Conservation (phyloP, 2,888 invertebrate genomes). For the Priapulus caudatus region DNA sequence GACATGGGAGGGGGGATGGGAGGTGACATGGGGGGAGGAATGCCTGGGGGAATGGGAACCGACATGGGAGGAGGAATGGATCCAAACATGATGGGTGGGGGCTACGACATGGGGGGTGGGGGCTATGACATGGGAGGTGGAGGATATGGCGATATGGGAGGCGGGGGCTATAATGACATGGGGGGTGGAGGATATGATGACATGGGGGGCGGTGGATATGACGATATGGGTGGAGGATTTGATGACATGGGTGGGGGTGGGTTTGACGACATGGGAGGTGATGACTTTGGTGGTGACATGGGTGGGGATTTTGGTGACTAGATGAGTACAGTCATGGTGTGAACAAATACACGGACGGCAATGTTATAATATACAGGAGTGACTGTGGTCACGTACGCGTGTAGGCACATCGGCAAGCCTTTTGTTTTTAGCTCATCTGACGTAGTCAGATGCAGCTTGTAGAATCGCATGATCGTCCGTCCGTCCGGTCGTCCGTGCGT, state of each 20-base stretch:
- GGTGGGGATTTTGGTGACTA: too few relatives aligned
- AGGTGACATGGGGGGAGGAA: constrained; percentile 4
- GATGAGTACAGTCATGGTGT: too few relatives aligned
- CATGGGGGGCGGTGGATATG: constrained; percentile 5
- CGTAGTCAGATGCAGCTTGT: too few relatives aligned
- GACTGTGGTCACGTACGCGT: too few relatives aligned
- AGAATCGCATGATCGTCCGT: too few relatives aligned
- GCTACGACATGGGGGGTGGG: constrained; percentile 7
- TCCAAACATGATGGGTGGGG: constrained; percentile 1
- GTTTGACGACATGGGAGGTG: too few relatives aligned
- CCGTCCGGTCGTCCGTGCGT: too few relatives aligned
- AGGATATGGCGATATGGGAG: not conserved
- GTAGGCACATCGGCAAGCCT: too few relatives aligned
- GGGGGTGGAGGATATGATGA: constrained; percentile 1
- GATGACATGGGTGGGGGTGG: not conserved
- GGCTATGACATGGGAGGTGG: constrained; percentile 10
- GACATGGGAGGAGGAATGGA: not conserved
- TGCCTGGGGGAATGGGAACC: not conserved
- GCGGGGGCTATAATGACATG: not conserved
- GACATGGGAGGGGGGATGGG: constrained; percentile 8
- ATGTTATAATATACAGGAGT: too few relatives aligned
- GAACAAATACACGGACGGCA: too few relatives aligned
- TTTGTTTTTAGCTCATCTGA: too few relatives aligned
- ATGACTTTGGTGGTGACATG: too few relatives aligned
- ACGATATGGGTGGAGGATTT: constrained; percentile 2